Conservation (phyloP, 2,888 invertebrate genomes). For the Monochamus alternatus region DNA sequence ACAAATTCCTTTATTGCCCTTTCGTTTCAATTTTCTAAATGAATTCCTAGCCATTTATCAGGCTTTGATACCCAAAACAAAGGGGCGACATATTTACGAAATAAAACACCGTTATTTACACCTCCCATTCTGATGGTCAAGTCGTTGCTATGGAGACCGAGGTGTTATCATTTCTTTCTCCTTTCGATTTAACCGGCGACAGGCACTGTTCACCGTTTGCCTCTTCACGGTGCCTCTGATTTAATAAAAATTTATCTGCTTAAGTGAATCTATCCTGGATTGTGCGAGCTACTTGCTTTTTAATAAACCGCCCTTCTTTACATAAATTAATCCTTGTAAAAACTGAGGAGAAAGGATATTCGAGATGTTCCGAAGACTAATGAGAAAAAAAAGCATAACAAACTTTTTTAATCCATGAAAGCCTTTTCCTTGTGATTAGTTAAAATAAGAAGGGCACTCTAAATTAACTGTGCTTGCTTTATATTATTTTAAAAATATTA, state of each 20-base stretch:
- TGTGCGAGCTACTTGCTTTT: constrained; percentile 19
- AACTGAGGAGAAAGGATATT: too few relatives aligned
- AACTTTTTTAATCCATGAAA: too few relatives aligned
- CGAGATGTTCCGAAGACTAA: too few relatives aligned
- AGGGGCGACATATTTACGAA: constrained; percentile 21
- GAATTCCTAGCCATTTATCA: constrained; percentile 20
- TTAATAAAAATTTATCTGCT: constrained; percentile 28
- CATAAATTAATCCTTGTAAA: constrained; percentile 1
- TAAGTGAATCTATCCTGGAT: constrained; percentile 8
- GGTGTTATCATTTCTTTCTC: constrained; percentile 9
- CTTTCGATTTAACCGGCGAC: constrained; percentile 6
- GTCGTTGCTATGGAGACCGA: constrained; percentile 26
- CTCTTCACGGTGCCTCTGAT: constrained; percentile 19
- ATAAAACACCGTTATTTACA: constrained; percentile 26
- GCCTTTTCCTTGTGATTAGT: too few relatives aligned
- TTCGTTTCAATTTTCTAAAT: background rate
- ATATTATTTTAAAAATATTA: too few relatives aligned
- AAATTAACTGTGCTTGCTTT: too few relatives aligned
- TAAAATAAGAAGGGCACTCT: too few relatives aligned
- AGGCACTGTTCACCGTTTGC: constrained; percentile 15
- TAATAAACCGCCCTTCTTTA: background rate
- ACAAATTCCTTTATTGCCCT: background rate
- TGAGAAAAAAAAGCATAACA: too few relatives aligned
- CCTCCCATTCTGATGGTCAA: constrained; percentile 31
- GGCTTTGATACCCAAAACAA: constrained; percentile 19